Evolutionary conservation across 2,888 invertebrate genomes (phyloP), one percentile per base, ranked within the genome.

Genomic region (Cataglyphis rosenhaueri): DNA sequence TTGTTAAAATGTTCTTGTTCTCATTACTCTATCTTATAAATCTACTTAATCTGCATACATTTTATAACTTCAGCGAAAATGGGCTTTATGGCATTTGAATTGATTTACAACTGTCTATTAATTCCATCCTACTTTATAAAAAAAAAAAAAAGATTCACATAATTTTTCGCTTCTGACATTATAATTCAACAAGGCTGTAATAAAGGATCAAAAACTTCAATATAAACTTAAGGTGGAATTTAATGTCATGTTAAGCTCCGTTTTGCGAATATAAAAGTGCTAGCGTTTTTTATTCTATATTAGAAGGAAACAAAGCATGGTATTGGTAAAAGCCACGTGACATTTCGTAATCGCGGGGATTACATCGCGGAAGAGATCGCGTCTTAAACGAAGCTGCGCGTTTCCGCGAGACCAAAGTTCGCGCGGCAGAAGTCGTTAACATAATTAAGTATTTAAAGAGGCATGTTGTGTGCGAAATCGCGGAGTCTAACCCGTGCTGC

Each of bases 401-500:
- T 89, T 81, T 87, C 82, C 84, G 64, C 81, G 79, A 84, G 81
- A 84, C 84, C 83, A 6, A 84, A 85, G 79, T 84, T 83, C 84
- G 76, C 84, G 71, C 66, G 84, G 55, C 71, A 84, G 87, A 86
- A 88, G 89, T 91, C 87, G 88, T 88, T 88, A 88, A 91, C 86
- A 88, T 90, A 91, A 92, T 91, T 91, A 90, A 90, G 89, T 91
- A 89, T 90, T 91, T 86, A 87, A 87, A 90, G 84, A 15, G 38
- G 66, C 88, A 86, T 84, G 84, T 21, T 15, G 18, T 85, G 88
- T 86, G 32, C 85, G 86, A 91, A 89, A 91, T 91, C 88, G 88
- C 88, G 88, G 87, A 83, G 82, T 59, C 21, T 6, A 12, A 3
- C 41, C 4, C 15, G 52, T n/a, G 41, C 84, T 35, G 35, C 85